phyloP scores from a whole-genome alignment of 2,797 vertebrate genomes.

The Eulemur albifrons region DNA sequence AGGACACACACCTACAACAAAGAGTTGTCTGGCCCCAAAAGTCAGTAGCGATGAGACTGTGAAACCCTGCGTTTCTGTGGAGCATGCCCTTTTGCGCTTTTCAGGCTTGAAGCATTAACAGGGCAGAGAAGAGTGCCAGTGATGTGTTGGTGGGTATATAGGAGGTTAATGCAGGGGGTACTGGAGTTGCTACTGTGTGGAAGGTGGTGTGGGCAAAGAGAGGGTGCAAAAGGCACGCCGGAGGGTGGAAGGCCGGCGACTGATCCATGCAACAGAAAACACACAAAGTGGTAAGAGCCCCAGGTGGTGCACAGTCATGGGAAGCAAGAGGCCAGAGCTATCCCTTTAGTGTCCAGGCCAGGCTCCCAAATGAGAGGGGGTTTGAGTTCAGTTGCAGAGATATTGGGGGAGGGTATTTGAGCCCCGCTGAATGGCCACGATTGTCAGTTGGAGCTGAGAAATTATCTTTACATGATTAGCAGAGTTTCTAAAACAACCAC shows the following conservation, averaged over 20 bases:
- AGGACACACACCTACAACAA: not conserved
- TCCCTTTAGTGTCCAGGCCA: not conserved
- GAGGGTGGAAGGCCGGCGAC: not conserved
- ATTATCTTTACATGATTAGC: not conserved
- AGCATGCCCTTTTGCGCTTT: not conserved
- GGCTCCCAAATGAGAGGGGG: not conserved
- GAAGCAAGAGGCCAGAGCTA: not conserved
- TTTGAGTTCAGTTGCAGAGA: not conserved
- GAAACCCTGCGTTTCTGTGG: not conserved
- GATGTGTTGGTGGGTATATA: not conserved
- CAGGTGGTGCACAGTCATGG: no score
- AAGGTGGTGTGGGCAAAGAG: not conserved
- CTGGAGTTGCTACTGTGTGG: fast-evolving
- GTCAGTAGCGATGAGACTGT: fast-evolving
- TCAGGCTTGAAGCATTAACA: not conserved
- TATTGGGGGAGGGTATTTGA: not conserved
- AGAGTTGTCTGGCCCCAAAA: fast-evolving
- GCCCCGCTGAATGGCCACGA: not conserved
- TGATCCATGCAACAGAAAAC: not conserved
- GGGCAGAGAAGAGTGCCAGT: fast-evolving
- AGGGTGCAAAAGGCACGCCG: fast-evolving
- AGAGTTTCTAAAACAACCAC: not conserved
- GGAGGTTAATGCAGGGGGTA: not conserved
- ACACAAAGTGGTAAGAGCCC: not conserved
- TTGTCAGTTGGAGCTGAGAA: not conserved